A percentile compares a stretch with the other conserved stretches of the same genome.
These are phyloP conservation scores for Notospermus geniculatus DNA, from an alignment of 1,140 invertebrate species.

Conservation along the genomic window DNA sequence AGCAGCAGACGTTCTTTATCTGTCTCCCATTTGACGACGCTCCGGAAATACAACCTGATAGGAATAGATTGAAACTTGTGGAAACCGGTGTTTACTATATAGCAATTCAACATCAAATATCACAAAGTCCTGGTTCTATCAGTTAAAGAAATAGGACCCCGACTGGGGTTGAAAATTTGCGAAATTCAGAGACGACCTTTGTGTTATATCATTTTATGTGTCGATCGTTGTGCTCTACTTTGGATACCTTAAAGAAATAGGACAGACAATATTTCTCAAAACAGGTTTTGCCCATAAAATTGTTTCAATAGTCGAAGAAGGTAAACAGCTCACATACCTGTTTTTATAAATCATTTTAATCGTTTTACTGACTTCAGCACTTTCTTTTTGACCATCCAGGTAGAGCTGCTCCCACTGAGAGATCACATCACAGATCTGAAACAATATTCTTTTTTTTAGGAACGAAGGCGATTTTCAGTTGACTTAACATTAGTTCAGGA, in stretches of 20 bases:
- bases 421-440: slow-evolving; percentile 89
- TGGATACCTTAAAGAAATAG: too few species aligned
- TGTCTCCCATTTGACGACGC: slow-evolving; percentile 80
- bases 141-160: neutral
- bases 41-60: slow-evolving; percentile 77
- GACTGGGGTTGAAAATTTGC: too few species aligned
- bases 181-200: too few species aligned
- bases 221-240: too few species aligned
- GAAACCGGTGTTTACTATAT: neutral
- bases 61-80: neutral
- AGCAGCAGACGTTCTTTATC: slow-evolving; percentile 85
- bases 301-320: neutral
- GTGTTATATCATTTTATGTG: too few species aligned
- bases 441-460: slow-evolving; percentile 27
- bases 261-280: too few species aligned
- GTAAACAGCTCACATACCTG: slow-evolving; percentile 37
- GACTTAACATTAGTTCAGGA: too few species aligned
- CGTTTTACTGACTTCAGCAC: slow-evolving; percentile 89
- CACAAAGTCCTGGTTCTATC: too few species aligned
- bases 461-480: too few species aligned
- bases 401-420: slow-evolving; percentile 95
- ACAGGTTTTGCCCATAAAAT: neutral
- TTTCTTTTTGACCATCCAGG: slow-evolving; percentile 85
- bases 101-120: neutral
- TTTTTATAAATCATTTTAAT: slow-evolving; percentile 90